These are phyloP conservation scores for Speoplatyrhinus poulsoni DNA, from an alignment of 2,113 vertebrate genomes.

Conservation along the genomic window DNA sequence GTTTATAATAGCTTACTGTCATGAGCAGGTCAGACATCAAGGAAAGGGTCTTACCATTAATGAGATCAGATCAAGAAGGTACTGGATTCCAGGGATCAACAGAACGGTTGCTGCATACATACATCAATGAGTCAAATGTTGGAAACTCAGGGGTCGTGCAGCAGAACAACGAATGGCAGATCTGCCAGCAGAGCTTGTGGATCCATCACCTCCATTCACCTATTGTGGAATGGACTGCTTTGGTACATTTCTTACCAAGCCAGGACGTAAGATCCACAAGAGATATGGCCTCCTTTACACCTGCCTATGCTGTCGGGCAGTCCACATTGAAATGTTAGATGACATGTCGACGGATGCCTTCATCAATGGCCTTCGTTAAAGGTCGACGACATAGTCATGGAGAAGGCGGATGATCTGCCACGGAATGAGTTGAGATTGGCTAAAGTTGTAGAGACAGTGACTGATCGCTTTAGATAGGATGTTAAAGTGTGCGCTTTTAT, in stretches of 20 bases:
- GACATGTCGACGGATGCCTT: slow-evolving; percentile 33
- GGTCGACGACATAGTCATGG: background rate
- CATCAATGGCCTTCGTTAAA: slow-evolving; percentile 14
- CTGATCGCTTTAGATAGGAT: background rate
- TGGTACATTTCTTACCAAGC: background rate
- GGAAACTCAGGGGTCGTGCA: background rate
- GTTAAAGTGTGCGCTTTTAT: too few relatives aligned
- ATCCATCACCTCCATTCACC: slow-evolving; percentile 7
- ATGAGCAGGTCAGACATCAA: slow-evolving; percentile 11
- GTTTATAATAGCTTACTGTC: slow-evolving; percentile 7
- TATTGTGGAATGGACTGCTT: slow-evolving; percentile 15
- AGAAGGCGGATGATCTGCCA: slow-evolving; percentile 14
- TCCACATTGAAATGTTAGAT: slow-evolving; percentile 33
- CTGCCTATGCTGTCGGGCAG: background rate
- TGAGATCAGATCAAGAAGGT: slow-evolving; percentile 15
- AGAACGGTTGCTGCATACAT: background rate
- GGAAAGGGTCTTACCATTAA: background rate
- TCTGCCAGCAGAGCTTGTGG: background rate
- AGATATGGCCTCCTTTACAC: slow-evolving; percentile 30
- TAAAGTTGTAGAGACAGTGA: background rate
- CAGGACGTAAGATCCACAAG: slow-evolving; percentile 5
- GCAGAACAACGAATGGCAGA: background rate
- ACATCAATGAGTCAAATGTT: slow-evolving; percentile 11
- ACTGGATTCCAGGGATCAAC: slow-evolving; percentile 16
- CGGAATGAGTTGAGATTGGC: slow-evolving; percentile 15